These are phyloP conservation scores for Callyntrura guangdongensis DNA, from an alignment of 2,888 invertebrate genomes.

Conservation along the genomic window DNA sequence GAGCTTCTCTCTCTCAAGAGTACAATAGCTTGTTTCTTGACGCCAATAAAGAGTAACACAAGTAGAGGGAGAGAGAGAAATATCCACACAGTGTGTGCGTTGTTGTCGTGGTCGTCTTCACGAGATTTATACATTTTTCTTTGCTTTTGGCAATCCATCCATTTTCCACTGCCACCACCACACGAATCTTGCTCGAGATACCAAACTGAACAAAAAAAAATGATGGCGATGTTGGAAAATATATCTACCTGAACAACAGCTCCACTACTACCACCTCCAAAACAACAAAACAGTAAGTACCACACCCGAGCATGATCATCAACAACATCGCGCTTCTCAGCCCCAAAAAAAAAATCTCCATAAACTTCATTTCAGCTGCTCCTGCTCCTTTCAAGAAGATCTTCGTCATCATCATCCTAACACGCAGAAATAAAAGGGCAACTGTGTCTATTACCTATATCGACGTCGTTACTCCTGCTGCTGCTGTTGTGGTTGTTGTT, in stretches of 20 bases:
- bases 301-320: slow-evolving; percentile 9
- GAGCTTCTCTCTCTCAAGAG: not conserved
- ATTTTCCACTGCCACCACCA: no score
- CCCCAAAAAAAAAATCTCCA: slow-evolving; percentile 16
- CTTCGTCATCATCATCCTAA: not conserved
- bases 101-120: not conserved
- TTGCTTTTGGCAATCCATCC: slow-evolving; percentile 45
- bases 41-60: not conserved
- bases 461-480: no score
- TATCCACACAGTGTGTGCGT: not conserved
- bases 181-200: no score
- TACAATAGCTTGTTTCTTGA: slow-evolving; percentile 15
- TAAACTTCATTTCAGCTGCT: not conserved
- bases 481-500: not conserved
- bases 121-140: not conserved
- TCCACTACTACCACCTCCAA: no score
- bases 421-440: not conserved
- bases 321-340: not conserved
- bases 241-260: no score
- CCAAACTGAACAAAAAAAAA: not conserved
- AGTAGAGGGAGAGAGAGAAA: not conserved
- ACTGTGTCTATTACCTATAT: no score
- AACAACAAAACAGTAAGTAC: not conserved
- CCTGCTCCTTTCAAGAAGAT: not conserved
- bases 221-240: no score